A percentile compares a stretch with the other conserved stretches of the same genome.
These are phyloP conservation scores for Diachrysia chrysitis DNA, from an alignment of 2,888 invertebrate genomes.

Conservation along the genomic window DNA sequence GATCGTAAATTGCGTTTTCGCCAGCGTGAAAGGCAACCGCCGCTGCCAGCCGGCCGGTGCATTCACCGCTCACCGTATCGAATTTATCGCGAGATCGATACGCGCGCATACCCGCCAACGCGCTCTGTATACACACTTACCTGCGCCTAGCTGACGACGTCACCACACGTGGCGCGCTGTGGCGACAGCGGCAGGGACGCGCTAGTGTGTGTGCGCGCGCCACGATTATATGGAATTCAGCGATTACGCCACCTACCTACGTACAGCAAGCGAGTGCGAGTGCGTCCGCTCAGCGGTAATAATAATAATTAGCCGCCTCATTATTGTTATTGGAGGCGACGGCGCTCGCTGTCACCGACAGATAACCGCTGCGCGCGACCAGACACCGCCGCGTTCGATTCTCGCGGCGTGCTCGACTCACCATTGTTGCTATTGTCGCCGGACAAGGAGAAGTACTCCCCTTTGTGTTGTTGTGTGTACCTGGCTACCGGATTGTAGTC, in stretches of 20 bases:
- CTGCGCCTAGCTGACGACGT: conserved; percentile 76
- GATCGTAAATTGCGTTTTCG: conserved; percentile 80
- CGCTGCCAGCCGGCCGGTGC: conserved; percentile 74
- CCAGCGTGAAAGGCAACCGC: conserved; percentile 81
- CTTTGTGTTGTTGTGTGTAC: conserved; percentile 69
- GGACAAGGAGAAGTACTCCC: conserved; percentile 66
- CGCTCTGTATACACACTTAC: conserved; percentile 66
- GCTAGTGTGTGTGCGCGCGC: conserved; percentile 69
- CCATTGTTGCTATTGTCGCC: conserved; percentile 69
- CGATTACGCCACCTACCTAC: conserved; percentile 83
- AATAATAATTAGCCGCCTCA: conserved; percentile 83
- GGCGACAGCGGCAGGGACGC: conserved; percentile 52
- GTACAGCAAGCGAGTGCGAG: conserved; percentile 64
- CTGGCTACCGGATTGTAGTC: conserved; percentile 68
- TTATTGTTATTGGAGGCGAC: conserved; percentile 79
- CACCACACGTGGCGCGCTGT: conserved; percentile 78
- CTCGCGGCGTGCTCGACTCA: conserved; percentile 57
- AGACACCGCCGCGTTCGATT: conserved; percentile 68
- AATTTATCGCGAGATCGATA: conserved; percentile 86
- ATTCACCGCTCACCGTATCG: conserved; percentile 84
- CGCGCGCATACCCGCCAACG: conserved; percentile 72
- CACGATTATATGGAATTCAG: conserved; percentile 80
- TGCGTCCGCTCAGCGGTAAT: conserved; percentile 75
- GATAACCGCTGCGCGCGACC: conserved; percentile 74
- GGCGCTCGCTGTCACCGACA: conserved; percentile 74